Conservation (phyloP, 2,113 vertebrate species). For the Galeopterus variegatus region DNA sequence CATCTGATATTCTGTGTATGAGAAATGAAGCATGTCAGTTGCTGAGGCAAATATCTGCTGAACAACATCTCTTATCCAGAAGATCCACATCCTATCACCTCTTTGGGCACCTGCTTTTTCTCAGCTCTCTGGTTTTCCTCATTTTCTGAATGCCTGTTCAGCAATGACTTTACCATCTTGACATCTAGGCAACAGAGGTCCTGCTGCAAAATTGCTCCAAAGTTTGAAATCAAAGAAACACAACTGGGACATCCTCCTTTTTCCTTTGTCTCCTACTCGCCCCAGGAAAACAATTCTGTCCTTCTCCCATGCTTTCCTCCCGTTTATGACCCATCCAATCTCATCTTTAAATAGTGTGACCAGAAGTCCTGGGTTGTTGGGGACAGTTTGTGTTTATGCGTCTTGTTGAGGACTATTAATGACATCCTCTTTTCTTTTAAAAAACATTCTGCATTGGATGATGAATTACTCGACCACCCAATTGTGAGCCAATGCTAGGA, state of each 20-base stretch:
- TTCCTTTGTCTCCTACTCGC: background rate
- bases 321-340: background rate
- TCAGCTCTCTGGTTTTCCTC: background rate
- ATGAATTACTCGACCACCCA: background rate
- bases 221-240: conserved; percentile 21
- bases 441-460: background rate
- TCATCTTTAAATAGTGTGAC: background rate
- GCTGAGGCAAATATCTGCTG: background rate
- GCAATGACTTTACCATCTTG: background rate
- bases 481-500: too few species aligned
- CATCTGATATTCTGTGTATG: background rate
- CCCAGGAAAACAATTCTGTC: background rate
- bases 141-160: background rate
- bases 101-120: background rate
- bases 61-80: background rate
- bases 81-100: background rate
- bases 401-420: background rate
- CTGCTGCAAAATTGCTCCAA: background rate
- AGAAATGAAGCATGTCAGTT: background rate
- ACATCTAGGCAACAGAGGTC: background rate
- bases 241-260: background rate
- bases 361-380: background rate
- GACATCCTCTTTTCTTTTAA: background rate
- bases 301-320: background rate
- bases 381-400: background rate